Conservation (phyloP, 2,113 vertebrate species). For the Gymnogyps californianus region DNA sequence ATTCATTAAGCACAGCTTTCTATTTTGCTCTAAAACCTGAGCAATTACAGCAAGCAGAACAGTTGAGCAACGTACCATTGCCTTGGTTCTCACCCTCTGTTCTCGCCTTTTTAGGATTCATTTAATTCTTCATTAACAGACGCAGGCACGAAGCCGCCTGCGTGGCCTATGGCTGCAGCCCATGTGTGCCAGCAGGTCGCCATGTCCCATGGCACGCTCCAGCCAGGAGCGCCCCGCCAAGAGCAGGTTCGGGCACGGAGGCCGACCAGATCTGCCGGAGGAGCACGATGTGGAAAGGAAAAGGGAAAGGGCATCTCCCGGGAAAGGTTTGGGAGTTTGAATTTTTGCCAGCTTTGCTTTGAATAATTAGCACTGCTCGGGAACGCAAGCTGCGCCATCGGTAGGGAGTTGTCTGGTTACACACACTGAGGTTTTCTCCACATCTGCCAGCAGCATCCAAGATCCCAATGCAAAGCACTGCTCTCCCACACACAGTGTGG, state of each 20-base stretch:
- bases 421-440: background rate
- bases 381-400: background rate
- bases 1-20: background rate
- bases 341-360: background rate
- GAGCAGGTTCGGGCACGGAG: background rate
- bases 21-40: background rate
- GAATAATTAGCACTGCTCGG: background rate
- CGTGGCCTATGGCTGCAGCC: background rate
- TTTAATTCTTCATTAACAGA: background rate
- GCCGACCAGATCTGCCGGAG: background rate
- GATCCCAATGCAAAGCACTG: background rate
- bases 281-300: background rate
- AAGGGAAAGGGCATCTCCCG: background rate
- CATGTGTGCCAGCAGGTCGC: background rate
- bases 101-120: background rate
- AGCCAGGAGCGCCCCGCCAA: rapidly evolving
- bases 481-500: rapidly evolving
- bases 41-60: background rate
- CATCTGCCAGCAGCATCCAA: slow-evolving; percentile 41
- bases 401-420: slow-evolving; percentile 6
- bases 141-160: background rate
- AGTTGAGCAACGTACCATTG: background rate
- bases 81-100: background rate
- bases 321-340: background rate
- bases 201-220: rapidly evolving